phyloP scores from a whole-genome alignment of 2,113 vertebrate species.

The Glaucomys volans region DNA sequence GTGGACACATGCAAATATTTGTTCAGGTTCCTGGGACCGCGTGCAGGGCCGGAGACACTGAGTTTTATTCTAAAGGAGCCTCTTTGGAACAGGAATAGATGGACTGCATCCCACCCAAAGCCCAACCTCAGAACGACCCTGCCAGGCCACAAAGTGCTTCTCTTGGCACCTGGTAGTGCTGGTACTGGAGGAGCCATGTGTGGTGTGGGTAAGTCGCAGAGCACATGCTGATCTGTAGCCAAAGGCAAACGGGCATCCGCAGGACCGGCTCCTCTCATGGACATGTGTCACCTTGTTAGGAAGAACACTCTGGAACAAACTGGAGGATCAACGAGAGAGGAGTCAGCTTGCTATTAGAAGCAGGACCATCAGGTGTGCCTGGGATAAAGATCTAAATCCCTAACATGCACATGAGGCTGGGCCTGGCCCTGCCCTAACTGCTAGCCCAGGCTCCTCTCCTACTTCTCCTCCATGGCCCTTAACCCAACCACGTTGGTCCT shows the following conservation, averaged over 20 bases:
- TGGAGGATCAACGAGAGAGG: not conserved
- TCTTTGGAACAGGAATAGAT: not conserved
- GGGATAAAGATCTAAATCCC: not conserved
- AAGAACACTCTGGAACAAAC: not conserved
- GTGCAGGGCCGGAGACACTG: not conserved
- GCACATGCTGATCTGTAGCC: not conserved
- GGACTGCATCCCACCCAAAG: not conserved
- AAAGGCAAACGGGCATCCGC: not conserved
- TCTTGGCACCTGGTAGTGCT: not conserved
- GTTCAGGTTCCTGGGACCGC: not conserved
- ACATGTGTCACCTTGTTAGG: not conserved
- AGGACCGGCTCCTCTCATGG: not conserved
- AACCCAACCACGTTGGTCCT: not conserved
- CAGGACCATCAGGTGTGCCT: too few species aligned
- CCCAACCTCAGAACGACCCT: not conserved
- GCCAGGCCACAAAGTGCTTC: slow-evolving; percentile 23
- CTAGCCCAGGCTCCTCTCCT: not conserved
- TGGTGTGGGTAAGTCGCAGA: not conserved
- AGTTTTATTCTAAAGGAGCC: not conserved
- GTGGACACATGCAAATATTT: not conserved
- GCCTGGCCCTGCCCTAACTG: too few species aligned
- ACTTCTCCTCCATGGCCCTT: not conserved
- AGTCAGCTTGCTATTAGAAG: not conserved
- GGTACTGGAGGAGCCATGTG: not conserved
- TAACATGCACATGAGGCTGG: not conserved